Evolutionary conservation across 92 coral and sea anemone genomes (phyloP).

Genomic region (Porites lobata): DNA sequence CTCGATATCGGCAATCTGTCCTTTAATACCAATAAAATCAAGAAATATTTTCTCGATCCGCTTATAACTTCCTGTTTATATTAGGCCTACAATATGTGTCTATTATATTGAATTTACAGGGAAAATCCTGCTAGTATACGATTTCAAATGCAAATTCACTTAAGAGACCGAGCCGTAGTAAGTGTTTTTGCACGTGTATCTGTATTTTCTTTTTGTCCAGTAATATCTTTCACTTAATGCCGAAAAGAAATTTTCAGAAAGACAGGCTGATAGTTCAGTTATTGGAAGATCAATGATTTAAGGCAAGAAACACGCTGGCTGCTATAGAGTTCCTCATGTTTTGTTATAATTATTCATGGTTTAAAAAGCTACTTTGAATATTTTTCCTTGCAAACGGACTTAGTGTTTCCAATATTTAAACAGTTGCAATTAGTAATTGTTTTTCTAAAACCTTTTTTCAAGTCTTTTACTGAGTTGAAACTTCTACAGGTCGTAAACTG

Average conservation of each 20-base stretch:
- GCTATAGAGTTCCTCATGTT: neutral
- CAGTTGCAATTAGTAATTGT: neutral
- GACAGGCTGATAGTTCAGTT: neutral
- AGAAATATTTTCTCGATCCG: neutral
- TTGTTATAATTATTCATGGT: neutral
- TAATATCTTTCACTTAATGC: neutral
- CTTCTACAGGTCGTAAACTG: neutral
- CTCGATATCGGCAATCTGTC: neutral
- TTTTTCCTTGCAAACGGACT: neutral
- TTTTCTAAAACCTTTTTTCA: neutral
- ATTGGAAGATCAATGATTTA: neutral
- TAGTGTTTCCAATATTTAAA: neutral
- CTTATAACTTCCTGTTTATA: slow-evolving; percentile 44
- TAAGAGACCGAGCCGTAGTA: neutral
- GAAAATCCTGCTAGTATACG: slow-evolving; percentile 10
- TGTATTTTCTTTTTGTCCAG: neutral
- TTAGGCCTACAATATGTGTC: slow-evolving; percentile 2
- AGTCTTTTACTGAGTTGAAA: neutral
- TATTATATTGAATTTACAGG: slow-evolving; percentile 8
- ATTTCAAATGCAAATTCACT: slow-evolving; percentile 32
- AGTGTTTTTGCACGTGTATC: neutral
- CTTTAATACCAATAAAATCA: neutral
- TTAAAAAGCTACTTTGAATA: neutral
- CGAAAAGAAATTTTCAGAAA: neutral
- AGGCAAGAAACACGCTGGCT: neutral